These are phyloP conservation scores for Galago senegalensis DNA, from an alignment of 2,797 vertebrate species.

Conservation along the genomic window DNA sequence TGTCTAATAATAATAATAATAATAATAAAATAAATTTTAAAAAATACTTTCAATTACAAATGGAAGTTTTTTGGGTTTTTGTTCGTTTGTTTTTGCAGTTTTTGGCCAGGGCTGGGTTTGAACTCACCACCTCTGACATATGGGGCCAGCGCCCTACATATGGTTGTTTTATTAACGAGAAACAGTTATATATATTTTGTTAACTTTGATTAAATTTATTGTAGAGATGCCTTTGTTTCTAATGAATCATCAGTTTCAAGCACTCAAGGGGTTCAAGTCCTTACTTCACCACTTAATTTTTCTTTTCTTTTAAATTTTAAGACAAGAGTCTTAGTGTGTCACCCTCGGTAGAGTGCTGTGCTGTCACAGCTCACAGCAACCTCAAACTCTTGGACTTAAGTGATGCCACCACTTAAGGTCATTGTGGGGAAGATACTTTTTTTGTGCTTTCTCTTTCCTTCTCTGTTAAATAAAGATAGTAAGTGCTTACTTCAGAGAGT, in stretches of 20 bases:
- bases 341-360: too few relatives aligned
- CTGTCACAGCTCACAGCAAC: too few relatives aligned
- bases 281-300: background rate
- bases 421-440: background rate
- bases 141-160: background rate
- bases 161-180: slow-evolving; percentile 31
- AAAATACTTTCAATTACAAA: background rate
- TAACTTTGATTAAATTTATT: slow-evolving; percentile 48
- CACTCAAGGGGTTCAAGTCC: background rate
- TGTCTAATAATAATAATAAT: too few relatives aligned
- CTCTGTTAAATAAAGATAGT: background rate
- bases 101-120: too few relatives aligned
- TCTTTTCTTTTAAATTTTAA: too few relatives aligned
- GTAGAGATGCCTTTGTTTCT: slow-evolving; percentile 53
- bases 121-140: too few relatives aligned
- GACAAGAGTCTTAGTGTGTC: too few relatives aligned
- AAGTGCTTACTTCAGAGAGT: background rate
- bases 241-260: background rate
- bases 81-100: too few relatives aligned
- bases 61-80: background rate
- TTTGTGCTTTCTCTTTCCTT: background rate
- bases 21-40: too few relatives aligned
- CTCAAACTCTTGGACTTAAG: too few relatives aligned
- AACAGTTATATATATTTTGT: slow-evolving; percentile 31
- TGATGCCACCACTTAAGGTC: background rate